Conservation (phyloP, 2,797 vertebrate genomes). For the Muscicapa striata region DNA sequence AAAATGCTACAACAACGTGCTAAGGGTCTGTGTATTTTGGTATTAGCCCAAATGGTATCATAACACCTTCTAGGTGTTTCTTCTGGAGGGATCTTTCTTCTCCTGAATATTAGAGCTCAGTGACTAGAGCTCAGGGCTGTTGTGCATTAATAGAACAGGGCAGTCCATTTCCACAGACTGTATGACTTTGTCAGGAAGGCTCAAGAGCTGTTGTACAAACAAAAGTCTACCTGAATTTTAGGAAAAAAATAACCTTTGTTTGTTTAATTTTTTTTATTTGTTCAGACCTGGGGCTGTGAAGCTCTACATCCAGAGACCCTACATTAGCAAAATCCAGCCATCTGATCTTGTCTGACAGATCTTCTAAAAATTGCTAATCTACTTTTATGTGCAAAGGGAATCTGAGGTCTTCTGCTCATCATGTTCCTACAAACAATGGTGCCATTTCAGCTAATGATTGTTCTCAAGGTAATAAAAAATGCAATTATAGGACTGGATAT, state of each 20-base stretch:
- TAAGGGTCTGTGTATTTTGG: neutral
- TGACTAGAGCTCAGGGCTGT: neutral
- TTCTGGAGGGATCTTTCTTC: neutral
- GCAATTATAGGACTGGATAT: neutral
- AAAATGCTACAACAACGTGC: neutral
- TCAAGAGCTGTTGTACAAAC: rapidly evolving
- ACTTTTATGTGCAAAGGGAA: neutral
- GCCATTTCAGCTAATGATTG: neutral
- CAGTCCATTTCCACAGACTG: neutral
- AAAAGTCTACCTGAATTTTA: neutral
- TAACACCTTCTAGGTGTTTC: neutral
- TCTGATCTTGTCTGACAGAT: neutral
- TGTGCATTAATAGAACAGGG: neutral
- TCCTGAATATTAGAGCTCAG: neutral
- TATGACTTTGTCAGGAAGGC: neutral
- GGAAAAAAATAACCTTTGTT: neutral
- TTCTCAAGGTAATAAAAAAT: neutral
- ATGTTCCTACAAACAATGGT: neutral
- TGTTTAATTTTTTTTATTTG: neutral
- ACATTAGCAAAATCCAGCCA: neutral
- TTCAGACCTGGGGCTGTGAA: neutral
- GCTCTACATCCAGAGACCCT: neutral
- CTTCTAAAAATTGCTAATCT: neutral
- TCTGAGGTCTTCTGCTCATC: neutral
- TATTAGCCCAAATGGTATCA: neutral